Percentiles rank a stretch among this genome's conserved stretches.
phyloP scores from a whole-genome alignment of 2,888 invertebrate genomes.

The Archips xylosteana region DNA sequence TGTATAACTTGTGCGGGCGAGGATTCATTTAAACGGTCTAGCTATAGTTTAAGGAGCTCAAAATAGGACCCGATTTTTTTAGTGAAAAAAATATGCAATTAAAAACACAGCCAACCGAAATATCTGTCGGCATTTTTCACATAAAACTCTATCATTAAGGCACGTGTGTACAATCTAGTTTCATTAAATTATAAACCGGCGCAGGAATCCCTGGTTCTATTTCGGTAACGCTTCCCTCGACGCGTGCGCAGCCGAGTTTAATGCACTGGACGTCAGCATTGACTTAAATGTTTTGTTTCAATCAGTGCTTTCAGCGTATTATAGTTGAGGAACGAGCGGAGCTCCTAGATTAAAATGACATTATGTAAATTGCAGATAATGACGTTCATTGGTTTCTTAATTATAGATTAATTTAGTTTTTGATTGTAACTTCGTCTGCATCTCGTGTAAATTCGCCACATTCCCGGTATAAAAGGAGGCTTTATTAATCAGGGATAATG shows the following conservation, averaged over 20 bases:
- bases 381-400: no score
- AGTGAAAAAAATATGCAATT: neutral
- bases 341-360: no score
- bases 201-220: conserved; percentile 73
- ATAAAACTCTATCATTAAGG: conserved; percentile 43
- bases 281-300: conserved; percentile 42
- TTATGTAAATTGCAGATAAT: no score
- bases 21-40: no score
- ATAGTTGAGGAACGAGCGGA: no score
- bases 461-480: no score
- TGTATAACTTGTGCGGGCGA: no score
- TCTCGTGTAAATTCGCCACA: no score
- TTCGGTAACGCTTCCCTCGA: conserved; percentile 71
- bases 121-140: conserved; percentile 30
- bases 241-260: conserved; percentile 59
- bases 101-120: neutral
- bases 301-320: conserved; percentile 20
- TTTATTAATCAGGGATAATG: no score
- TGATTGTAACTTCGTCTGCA: no score
- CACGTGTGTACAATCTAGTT: conserved; percentile 48
- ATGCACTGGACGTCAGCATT: conserved; percentile 59
- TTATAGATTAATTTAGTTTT: no score
- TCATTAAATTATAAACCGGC: conserved; percentile 44
- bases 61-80: neutral
- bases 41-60: no score